phyloP scores from a whole-genome alignment of 1,140 invertebrate genomes.

The Thaumatotibia leucotreta region DNA sequence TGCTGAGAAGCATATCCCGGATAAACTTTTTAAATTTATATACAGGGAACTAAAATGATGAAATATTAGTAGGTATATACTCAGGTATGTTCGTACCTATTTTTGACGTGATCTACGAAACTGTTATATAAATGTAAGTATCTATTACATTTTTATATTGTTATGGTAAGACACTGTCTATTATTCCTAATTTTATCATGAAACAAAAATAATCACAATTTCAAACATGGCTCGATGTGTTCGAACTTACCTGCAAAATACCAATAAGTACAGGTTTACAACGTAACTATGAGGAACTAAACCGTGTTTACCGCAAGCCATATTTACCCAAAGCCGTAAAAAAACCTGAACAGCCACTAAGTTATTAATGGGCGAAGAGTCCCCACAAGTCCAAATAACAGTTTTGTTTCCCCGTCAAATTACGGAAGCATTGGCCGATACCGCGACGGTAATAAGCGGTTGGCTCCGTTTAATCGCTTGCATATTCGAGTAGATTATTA shows the following conservation, averaged over 20 bases:
- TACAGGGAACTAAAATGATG: too few species aligned
- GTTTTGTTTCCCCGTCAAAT: slow-evolving; percentile 45
- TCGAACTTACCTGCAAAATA: not conserved
- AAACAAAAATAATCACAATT: too few species aligned
- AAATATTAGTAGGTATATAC: too few species aligned
- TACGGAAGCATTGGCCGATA: slow-evolving; percentile 27
- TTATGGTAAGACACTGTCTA: too few species aligned
- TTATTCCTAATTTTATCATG: too few species aligned
- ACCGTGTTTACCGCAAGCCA: not conserved
- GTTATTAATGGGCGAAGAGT: slow-evolving; percentile 17
- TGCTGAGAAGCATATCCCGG: too few species aligned
- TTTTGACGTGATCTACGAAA: too few species aligned
- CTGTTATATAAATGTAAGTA: too few species aligned
- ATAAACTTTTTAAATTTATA: too few species aligned
- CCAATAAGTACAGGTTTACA: not conserved
- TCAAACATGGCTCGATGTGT: not conserved
- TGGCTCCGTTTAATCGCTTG: slow-evolving; percentile 58
- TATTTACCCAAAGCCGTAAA: slow-evolving; percentile 10
- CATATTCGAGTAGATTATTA: slow-evolving; percentile 51
- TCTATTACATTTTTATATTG: too few species aligned
- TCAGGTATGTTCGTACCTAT: too few species aligned
- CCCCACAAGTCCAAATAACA: slow-evolving; percentile 37
- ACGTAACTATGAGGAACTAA: not conserved
- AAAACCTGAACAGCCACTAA: slow-evolving; percentile 12
- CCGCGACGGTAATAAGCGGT: slow-evolving; percentile 30